phyloP scores from a whole-genome alignment of 2,113 vertebrate genomes.

The Vombatus ursinus region DNA sequence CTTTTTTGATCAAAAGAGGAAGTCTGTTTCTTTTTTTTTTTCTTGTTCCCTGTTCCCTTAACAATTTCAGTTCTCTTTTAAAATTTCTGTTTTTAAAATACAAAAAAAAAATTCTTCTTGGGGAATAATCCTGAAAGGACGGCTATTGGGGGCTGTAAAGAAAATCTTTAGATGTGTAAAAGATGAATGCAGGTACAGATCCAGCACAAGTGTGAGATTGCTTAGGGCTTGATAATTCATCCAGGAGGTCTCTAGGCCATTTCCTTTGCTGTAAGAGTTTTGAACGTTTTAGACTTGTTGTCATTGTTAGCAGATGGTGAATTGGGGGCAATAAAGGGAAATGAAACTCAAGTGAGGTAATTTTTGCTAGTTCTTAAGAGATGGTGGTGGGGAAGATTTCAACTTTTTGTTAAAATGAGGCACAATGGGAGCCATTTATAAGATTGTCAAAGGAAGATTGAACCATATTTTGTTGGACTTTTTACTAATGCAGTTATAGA shows the following conservation, averaged over 20 bases:
- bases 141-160: background rate
- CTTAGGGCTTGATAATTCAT: background rate
- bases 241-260: background rate
- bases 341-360: background rate
- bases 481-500: background rate
- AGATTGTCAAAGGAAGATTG: background rate
- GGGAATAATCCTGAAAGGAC: conserved; percentile 21
- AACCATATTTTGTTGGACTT: background rate
- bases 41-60: background rate
- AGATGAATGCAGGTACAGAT: conserved; percentile 3
- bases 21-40: conserved; percentile 28
- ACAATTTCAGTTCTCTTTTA: conserved; percentile 73
- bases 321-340: background rate
- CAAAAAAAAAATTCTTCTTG: conserved; percentile 35
- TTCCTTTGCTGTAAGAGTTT: background rate
- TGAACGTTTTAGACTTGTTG: background rate
- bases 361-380: background rate
- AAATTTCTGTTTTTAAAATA: conserved; percentile 33
- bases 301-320: background rate
- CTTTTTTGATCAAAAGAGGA: conserved; percentile 35
- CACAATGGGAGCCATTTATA: background rate
- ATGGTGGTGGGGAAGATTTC: background rate
- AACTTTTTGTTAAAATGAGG: background rate
- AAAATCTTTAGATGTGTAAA: background rate
- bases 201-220: background rate